Conservation (phyloP, 1,140 invertebrate genomes). For the Macrobrachium rosenbergii region DNA sequence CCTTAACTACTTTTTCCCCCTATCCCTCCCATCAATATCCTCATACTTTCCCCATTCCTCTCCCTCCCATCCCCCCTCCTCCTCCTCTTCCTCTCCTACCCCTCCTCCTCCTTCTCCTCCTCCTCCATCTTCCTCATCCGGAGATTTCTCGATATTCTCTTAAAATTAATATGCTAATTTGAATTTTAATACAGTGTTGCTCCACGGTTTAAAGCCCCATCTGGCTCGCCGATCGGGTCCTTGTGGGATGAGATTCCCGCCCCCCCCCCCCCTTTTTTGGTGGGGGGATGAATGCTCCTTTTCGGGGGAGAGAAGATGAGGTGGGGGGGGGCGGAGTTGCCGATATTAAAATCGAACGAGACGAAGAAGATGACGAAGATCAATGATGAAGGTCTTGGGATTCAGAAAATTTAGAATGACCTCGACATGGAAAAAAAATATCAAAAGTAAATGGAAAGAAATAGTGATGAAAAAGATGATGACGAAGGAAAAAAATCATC, state of each 20-base stretch:
- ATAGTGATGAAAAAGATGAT: no score
- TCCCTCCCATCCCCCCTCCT: not conserved
- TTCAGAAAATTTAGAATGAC: no score
- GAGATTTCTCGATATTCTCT: conserved; percentile 43
- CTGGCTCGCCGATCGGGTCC: not conserved
- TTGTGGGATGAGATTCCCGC: no score
- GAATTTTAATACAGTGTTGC: conserved; percentile 51
- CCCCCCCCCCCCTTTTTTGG: no score
- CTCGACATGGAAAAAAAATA: no score
- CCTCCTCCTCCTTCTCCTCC: not conserved
- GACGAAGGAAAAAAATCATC: no score
- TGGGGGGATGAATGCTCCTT: not conserved
- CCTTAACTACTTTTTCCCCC: not conserved
- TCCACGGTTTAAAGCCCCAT: not conserved
- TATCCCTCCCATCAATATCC: not conserved
- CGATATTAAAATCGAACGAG: no score
- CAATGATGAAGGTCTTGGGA: no score
- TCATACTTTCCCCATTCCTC: not conserved
- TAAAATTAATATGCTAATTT: conserved; percentile 58
- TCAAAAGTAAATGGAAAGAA: no score
- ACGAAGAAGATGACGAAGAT: no score
- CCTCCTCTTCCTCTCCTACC: not conserved
- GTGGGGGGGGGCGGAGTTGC: no score
- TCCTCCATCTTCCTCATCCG: not conserved
- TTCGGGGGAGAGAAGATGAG: no score